Percentiles rank a stretch among this genome's conserved stretches.
Evolutionary conservation across 2,888 invertebrate species (phyloP).

Genomic region (Drosophila gaucha): DNA sequence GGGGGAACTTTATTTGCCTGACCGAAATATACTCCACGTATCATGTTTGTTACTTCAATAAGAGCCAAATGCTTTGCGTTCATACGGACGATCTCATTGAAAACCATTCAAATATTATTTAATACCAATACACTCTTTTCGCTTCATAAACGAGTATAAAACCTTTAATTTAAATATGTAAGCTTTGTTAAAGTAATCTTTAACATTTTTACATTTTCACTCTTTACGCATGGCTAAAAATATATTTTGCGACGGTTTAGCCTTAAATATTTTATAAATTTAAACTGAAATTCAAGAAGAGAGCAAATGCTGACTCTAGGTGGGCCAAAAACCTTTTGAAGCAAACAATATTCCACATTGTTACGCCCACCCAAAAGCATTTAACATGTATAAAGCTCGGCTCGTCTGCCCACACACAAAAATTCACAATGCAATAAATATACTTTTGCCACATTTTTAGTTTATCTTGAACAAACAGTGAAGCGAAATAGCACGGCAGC

Average conservation of each 20-base stretch:
- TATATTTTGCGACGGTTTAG: not conserved
- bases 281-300: not conserved
- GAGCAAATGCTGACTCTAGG: not conserved
- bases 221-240: not conserved
- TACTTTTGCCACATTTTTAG: constrained; percentile 9
- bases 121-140: not conserved
- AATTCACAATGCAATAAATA: constrained; percentile 20
- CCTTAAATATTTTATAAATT: not conserved
- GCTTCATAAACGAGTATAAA: too few relatives aligned
- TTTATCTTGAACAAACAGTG: constrained; percentile 34
- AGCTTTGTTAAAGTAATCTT: not conserved
- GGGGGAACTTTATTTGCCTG: too few relatives aligned
- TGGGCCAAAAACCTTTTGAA: not conserved
- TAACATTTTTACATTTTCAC: not conserved
- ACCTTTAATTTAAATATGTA: not conserved
- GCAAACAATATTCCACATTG: not conserved
- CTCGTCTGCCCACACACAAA: constrained; percentile 2
- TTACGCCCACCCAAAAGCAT: constrained; percentile 9
- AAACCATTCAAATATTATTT: too few relatives aligned
- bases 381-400: not conserved
- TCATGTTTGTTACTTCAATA: too few relatives aligned
- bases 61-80: too few relatives aligned
- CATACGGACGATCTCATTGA: too few relatives aligned
- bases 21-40: too few relatives aligned
- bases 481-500: not conserved